Base-by-base conservation (phyloP, 2,888 invertebrate species). In the Bedellia somnulentella region DNA sequence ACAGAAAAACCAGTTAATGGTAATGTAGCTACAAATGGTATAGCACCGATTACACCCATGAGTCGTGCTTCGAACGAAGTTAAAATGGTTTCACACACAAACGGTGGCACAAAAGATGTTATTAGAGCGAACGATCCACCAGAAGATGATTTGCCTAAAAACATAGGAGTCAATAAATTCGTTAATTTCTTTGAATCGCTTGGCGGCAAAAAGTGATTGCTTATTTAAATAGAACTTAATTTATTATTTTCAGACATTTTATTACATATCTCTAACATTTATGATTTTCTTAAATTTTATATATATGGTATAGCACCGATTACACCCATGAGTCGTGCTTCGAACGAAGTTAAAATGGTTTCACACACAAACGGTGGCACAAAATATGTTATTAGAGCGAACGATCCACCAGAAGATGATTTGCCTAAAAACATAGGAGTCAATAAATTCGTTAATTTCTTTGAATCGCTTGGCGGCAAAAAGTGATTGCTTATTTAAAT, bases 101-200 rank as follows among this genome's bases (percentile, higher is more conserved):
- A 67, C 30, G 59, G 63, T 0, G 49, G 45, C 0, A 62, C 73
- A 0, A 66, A 58, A 36, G 75, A 75, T 10, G 71, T 75, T 0
- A 71, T 75, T 3, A 52, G 75, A 17, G 75, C 75, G 0, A 75
- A 71, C 21, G 75, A 75, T 23, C 75, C 75, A 0, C 75, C 73
- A 0, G 75, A 75, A 42, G 73, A 75, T 13, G 75, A 75, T 40
- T 37, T 75, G 5, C 75, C 75, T 2, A 75, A 75, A 29, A 75
- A 75, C 22, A 75, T 75, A 40, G 75, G 75, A 1, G 75, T 75
- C 0, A 75, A 73, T 35, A 75, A 71, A 35, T 75, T 75, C 35
- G 75, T 75, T 0, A 75, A 71, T 39, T 75, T 75, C 50, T 75
- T 75, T 30, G 75, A 75, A 37, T 70, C 71, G 9, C 60, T 75